Conservation (phyloP, 1,140 invertebrate species). For the Daktulosphaira vitifoliae region DNA sequence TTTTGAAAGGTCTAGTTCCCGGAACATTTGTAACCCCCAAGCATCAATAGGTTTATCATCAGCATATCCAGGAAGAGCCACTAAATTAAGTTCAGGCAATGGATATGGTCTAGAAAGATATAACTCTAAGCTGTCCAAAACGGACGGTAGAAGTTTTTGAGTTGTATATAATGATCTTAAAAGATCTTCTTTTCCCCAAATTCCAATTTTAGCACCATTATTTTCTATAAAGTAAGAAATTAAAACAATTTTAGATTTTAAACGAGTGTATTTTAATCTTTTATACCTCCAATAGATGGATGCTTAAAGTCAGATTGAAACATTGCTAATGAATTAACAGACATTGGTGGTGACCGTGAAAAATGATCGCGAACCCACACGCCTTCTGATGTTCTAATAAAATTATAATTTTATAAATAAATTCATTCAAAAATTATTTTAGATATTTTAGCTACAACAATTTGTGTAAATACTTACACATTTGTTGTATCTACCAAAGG, state of each 20-base stretch:
- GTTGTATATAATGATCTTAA: conserved; percentile 54
- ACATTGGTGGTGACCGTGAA: conserved; percentile 65
- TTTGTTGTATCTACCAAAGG: conserved; percentile 48
- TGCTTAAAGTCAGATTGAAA: conserved; percentile 61
- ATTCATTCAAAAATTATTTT: background rate
- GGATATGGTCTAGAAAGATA: conserved; percentile 64
- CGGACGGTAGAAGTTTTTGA: conserved; percentile 52
- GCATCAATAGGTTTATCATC: conserved; percentile 53
- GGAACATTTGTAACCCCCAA: conserved; percentile 68
- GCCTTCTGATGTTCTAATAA: conserved; percentile 40
- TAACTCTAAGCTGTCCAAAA: conserved; percentile 57
- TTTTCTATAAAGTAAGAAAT: conserved; percentile 36
- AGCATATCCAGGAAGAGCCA: conserved; percentile 74
- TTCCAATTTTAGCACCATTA: conserved; percentile 45
- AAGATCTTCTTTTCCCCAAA: conserved; percentile 66
- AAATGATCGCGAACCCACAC: conserved; percentile 60
- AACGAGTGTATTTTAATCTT: conserved; percentile 36
- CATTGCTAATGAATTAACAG: conserved; percentile 75
- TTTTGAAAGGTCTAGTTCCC: conserved; percentile 49
- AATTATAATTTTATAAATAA: background rate
- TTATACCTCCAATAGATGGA: background rate
- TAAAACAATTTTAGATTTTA: no score
- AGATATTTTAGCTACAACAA: background rate
- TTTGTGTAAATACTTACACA: conserved; percentile 49
- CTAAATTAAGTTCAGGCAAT: conserved; percentile 64